A percentile compares a stretch with the other conserved stretches of the same genome.
Conservation (phyloP, 2,113 vertebrate species). For the Eulemur rufifrons region DNA sequence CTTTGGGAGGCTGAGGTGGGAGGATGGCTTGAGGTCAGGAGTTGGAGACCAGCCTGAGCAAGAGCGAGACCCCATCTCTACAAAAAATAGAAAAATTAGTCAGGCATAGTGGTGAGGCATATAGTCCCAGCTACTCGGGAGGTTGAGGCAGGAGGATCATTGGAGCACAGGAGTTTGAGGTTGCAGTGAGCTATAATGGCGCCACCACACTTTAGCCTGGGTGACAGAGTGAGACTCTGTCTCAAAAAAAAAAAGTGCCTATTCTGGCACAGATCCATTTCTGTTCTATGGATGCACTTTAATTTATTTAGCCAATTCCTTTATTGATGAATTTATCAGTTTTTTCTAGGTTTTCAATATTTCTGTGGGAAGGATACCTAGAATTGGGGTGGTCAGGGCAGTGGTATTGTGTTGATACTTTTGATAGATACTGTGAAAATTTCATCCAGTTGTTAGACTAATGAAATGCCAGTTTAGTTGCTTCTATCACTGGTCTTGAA, state of each 20-base stretch:
- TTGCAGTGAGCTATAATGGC: no score
- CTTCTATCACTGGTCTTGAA: background rate
- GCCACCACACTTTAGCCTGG: no score
- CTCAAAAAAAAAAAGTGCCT: background rate
- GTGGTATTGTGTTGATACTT: background rate
- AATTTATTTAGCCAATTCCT: background rate
- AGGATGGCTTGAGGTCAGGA: no score
- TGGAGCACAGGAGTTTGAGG: no score
- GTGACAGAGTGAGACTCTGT: no score
- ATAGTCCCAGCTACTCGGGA: no score
- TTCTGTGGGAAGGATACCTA: background rate
- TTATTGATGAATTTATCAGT: background rate
- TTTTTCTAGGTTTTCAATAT: background rate
- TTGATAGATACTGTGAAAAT: background rate
- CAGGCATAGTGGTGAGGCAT: no score
- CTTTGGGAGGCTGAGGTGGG: no score
- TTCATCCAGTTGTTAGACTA: background rate
- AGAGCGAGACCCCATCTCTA: no score
- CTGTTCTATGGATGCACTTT: background rate
- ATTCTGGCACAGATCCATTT: background rate
- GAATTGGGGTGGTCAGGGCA: background rate
- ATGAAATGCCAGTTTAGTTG: background rate
- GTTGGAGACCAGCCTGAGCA: no score
- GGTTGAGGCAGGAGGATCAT: no score
- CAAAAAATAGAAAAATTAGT: no score